These are phyloP conservation scores for Coleophora flavipennella DNA, from an alignment of 2,888 invertebrate genomes.

Conservation along the genomic window DNA sequence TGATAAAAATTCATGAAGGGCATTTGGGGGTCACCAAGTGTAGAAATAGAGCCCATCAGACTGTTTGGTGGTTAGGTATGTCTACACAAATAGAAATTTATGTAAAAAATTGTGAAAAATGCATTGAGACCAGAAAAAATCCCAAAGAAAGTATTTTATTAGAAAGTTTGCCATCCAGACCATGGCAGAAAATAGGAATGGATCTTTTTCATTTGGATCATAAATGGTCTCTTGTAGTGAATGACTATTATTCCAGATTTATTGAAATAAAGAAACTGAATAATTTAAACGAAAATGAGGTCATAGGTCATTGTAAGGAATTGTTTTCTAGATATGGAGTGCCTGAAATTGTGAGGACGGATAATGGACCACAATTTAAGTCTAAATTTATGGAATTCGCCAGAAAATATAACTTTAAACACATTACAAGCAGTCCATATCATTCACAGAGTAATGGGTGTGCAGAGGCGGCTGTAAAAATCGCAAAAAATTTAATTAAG, in stretches of 20 bases:
- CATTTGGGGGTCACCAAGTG: slow-evolving; percentile 9
- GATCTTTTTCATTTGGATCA: slow-evolving; percentile 6
- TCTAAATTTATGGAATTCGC: slow-evolving; percentile 5
- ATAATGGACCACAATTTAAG: slow-evolving; percentile 8
- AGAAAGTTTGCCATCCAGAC: slow-evolving; percentile 1
- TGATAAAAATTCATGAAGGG: slow-evolving; percentile 6
- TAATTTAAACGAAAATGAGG: slow-evolving; percentile 1
- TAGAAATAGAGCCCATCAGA: slow-evolving; percentile 7
- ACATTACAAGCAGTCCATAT: slow-evolving; percentile 9
- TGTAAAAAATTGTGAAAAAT: not conserved
- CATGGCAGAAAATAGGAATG: slow-evolving; percentile 8
- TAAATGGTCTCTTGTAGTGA: slow-evolving; percentile 5
- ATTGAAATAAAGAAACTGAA: slow-evolving; percentile 4
- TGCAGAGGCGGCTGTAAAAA: slow-evolving; percentile 7
- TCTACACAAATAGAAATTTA: not conserved
- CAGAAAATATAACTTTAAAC: slow-evolving; percentile 1
- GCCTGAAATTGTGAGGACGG: slow-evolving; percentile 6
- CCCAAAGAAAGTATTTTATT: not conserved
- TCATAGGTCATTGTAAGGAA: slow-evolving; percentile 2
- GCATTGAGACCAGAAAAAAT: not conserved
- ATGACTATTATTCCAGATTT: slow-evolving; percentile 9
- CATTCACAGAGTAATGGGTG: slow-evolving; percentile 6
- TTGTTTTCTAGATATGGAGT: slow-evolving; percentile 6
- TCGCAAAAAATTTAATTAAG: slow-evolving; percentile 1
- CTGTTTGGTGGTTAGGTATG: slow-evolving; percentile 11